Percentiles rank a stretch among this genome's conserved stretches.
Evolutionary conservation across 2,113 vertebrate genomes (phyloP).

Genomic region (Indicator indicator): DNA sequence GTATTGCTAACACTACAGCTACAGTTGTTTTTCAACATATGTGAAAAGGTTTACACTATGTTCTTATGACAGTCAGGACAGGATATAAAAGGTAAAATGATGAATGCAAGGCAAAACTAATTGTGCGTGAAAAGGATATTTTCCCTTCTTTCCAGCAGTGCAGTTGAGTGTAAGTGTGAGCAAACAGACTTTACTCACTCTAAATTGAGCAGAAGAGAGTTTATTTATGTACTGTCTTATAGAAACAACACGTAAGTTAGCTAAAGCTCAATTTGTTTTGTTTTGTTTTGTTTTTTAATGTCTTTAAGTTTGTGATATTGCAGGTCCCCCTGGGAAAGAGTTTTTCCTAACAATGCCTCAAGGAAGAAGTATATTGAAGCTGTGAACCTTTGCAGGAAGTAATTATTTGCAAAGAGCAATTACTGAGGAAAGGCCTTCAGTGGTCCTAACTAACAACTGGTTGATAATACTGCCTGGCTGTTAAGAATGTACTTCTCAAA

Average conservation of each 20-base stretch:
- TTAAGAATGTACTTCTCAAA: neutral
- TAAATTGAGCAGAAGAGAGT: slow-evolving; percentile 1
- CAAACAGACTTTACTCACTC: neutral
- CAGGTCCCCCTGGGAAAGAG: neutral
- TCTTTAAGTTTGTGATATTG: neutral
- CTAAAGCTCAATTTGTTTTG: neutral
- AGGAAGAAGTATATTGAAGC: neutral
- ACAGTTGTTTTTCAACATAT: neutral
- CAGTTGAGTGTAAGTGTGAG: neutral
- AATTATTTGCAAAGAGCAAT: neutral
- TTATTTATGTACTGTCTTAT: neutral
- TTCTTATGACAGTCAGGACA: neutral
- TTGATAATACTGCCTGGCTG: neutral
- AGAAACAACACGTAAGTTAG: neutral
- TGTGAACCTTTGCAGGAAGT: neutral
- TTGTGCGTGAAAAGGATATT: neutral
- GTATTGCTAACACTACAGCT: neutral
- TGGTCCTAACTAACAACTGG: neutral
- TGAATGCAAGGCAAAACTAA: neutral
- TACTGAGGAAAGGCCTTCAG: neutral
- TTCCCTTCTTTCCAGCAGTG: neutral
- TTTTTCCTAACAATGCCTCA: neutral
- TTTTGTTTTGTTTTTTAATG: neutral
- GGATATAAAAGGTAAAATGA: neutral
- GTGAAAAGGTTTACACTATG: neutral